Base-by-base conservation (phyloP, 2,797 vertebrate genomes). In the Bothrops alternatus region DNA sequence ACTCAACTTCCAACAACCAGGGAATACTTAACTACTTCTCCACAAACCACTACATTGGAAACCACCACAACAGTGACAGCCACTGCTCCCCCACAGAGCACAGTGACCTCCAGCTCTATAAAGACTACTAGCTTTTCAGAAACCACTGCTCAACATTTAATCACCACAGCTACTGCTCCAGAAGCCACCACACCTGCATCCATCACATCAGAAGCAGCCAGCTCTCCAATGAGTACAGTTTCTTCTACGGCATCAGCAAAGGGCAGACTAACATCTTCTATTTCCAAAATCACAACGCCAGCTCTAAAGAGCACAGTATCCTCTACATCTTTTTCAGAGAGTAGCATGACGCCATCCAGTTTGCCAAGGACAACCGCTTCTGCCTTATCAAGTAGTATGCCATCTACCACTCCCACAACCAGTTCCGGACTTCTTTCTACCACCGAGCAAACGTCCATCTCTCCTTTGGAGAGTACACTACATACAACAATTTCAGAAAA, bases 371-470 rank as follows among this genome's bases (percentile, higher is more conserved):
- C 26, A 26, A 28, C 61, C 2, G 11, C 26, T 61, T 26, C 60
- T n/a, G 1, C 26, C 13, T 65, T 28, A 4, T 65, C 61, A n/a
- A 65, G 26, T n/a, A 65, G 61, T 13, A 11, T 28, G 1, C 4
- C 12, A 14, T n/a, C 28, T 20, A 3, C 0, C 16, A 37, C 6
- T 73, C 16, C 69, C 14, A 20, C 14, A 1, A 3, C 2, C 6
- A 20, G 2, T 73, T 73, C n/a, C 2, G 14, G 6, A 0, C 6
- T 0, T 1, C 69, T 1, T 37, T 73, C n/a, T n/a, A 14, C 58
- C 5, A 1, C 13, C 0, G 37, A 89, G 12, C 16, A 58, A 37
- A 88, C 4, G 0, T 37, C 42, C 7, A 5, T 3, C 0, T 37
- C 0, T 20, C 16, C 14, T 37, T 6, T 16, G 18, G 69, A n/a